Evolutionary conservation across 2,113 vertebrate genomes (phyloP).

Genomic region (Galemys pyrenaicus): DNA sequence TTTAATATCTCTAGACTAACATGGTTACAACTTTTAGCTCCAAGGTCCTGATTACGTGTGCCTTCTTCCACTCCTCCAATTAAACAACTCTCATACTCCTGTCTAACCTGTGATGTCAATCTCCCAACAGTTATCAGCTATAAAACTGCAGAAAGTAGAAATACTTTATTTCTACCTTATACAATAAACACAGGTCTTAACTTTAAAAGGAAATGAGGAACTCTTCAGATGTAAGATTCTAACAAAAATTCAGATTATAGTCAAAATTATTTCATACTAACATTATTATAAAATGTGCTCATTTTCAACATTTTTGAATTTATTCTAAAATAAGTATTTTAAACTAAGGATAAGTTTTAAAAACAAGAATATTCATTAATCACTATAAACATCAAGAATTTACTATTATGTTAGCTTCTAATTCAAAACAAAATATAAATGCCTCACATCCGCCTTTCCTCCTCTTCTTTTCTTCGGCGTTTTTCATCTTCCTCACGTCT

Average conservation of each 20-base stretch:
- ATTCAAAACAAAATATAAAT: not conserved
- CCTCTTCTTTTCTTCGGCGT: conserved; percentile 91
- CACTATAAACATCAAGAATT: not conserved
- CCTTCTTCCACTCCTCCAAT: not conserved
- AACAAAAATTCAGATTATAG: conserved; percentile 40
- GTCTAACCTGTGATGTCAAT: not conserved
- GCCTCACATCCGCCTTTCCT: conserved; percentile 93
- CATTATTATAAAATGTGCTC: not conserved
- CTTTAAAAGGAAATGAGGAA: conserved; percentile 32
- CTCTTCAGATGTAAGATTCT: not conserved
- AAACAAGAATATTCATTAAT: not conserved
- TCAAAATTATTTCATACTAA: not conserved
- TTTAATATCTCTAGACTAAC: not conserved
- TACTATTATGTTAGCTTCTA: not conserved
- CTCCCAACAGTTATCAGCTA: not conserved
- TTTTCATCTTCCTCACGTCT: conserved; percentile 92
- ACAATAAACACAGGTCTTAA: not conserved
- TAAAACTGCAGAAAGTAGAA: not conserved
- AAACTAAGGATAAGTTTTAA: not conserved
- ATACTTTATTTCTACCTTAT: not conserved
- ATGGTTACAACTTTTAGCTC: not conserved
- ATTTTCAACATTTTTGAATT: conserved; percentile 27
- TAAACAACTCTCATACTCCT: not conserved
- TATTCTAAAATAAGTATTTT: conserved; percentile 12
- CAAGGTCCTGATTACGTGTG: not conserved